phyloP scores from a whole-genome alignment of 1,140 invertebrate genomes.

The Lutraria rhynchaena region DNA sequence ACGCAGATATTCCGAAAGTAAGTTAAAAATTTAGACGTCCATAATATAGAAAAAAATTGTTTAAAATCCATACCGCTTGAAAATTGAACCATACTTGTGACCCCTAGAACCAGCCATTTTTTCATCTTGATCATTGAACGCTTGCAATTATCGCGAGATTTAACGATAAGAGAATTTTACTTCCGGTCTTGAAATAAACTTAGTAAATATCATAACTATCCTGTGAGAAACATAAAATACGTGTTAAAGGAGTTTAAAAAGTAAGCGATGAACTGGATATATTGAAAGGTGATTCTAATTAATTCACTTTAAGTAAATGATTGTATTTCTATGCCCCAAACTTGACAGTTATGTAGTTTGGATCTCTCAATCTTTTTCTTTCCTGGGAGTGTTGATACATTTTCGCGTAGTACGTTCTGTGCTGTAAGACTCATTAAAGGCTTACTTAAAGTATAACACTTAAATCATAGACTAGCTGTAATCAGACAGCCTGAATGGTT shows the following conservation, averaged over 20 bases:
- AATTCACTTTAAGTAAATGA: neutral
- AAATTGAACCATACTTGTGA: conserved; percentile 66
- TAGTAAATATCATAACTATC: no score
- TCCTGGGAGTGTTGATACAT: no score
- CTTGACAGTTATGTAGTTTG: neutral
- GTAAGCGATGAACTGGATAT: neutral
- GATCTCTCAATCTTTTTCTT: no score
- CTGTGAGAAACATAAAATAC: neutral
- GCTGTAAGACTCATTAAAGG: no score
- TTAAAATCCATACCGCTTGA: conserved; percentile 65
- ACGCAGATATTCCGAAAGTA: no score
- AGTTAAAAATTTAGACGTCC: no score
- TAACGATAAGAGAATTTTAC: conserved; percentile 24
- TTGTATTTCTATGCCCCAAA: neutral
- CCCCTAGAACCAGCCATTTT: conserved; percentile 69
- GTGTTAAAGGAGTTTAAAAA: neutral
- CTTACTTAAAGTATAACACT: no score
- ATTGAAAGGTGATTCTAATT: neutral
- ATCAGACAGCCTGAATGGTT: no score
- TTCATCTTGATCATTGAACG: conserved; percentile 40
- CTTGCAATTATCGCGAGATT: conserved; percentile 18
- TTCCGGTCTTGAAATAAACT: conserved; percentile 50
- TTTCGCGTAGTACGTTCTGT: no score
- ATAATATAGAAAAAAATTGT: no score
- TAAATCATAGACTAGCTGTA: no score